Conservation (phyloP, 1,140 invertebrate species). For the Aphaenogaster ashmeadi region DNA sequence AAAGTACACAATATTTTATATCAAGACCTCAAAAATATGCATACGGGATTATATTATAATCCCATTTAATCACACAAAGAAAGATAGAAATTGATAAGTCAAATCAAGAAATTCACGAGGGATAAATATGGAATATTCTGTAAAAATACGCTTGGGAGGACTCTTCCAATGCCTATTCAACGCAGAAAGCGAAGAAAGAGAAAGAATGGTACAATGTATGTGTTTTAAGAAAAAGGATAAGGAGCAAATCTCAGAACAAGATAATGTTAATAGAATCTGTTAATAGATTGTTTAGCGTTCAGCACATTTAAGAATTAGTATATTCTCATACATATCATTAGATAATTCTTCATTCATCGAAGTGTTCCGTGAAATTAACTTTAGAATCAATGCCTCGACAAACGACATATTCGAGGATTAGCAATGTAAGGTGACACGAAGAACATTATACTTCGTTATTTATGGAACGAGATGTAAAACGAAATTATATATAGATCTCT, state of each 20-base stretch:
- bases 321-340: conserved; percentile 75
- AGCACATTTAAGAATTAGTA: conserved; percentile 59
- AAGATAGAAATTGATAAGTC: background rate
- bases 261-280: conserved; percentile 40
- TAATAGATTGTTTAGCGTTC: conserved; percentile 36
- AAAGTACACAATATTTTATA: conserved; percentile 16
- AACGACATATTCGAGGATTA: conserved; percentile 46
- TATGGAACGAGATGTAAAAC: background rate
- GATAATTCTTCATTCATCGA: conserved; percentile 67
- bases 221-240: background rate
- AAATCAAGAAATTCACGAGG: background rate
- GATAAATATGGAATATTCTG: background rate
- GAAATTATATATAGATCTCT: background rate
- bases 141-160: background rate
- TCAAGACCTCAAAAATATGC: background rate
- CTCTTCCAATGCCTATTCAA: background rate
- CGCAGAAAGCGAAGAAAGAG: background rate
- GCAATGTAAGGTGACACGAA: background rate
- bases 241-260: conserved; percentile 8
- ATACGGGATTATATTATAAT: background rate
- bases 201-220: background rate
- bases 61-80: background rate
- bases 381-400: conserved; percentile 76
- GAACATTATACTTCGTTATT: background rate
- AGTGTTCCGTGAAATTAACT: conserved; percentile 67